Conservation (phyloP, 2,888 invertebrate genomes). For the Acanthosepion pharaonis region DNA sequence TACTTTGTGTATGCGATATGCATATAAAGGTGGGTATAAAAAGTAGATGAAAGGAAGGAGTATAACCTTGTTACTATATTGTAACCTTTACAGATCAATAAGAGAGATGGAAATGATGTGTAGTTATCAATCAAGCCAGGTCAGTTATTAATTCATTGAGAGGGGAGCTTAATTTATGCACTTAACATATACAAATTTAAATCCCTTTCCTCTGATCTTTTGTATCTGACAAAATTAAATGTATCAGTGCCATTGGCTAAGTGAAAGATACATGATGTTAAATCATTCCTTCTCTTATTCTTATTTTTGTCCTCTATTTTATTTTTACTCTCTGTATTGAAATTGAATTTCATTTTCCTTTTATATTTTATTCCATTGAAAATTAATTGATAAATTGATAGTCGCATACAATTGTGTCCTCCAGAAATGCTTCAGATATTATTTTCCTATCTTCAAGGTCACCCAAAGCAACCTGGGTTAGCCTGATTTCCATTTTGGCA, state of each 20-base stretch:
- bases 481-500: not conserved
- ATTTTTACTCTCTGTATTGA: not conserved
- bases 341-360: not conserved
- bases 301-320: too few relatives aligned
- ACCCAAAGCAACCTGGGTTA: not conserved
- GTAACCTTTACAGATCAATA: not conserved
- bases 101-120: not conserved
- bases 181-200: not conserved
- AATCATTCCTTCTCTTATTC: too few relatives aligned
- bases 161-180: not conserved
- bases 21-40: too few relatives aligned
- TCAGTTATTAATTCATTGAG: not conserved
- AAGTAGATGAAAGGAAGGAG: not conserved
- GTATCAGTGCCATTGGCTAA: not conserved
- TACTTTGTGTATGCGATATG: not conserved
- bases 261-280: too few relatives aligned
- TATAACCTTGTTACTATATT: not conserved
- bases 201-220: not conserved
- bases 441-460: not conserved
- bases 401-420: too few relatives aligned
- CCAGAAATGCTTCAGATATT: not conserved
- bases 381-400: not conserved
- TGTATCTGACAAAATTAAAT: not conserved
- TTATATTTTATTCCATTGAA: not conserved
- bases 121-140: not conserved